phyloP scores from a whole-genome alignment of 1,140 invertebrate species.

The Centruroides sculpturatus region DNA sequence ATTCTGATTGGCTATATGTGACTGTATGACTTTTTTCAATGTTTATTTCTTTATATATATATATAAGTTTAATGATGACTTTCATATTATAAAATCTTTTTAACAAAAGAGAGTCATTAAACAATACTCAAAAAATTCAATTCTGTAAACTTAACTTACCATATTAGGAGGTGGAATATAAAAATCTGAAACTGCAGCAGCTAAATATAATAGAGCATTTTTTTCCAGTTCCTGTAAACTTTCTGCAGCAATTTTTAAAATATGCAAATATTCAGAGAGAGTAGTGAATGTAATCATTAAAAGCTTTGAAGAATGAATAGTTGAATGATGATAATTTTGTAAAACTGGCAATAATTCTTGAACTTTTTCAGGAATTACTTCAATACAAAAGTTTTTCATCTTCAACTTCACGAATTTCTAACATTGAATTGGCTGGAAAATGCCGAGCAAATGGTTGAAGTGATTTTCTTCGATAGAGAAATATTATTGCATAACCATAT shows the following conservation, averaged over 20 bases:
- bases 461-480: conserved; percentile 51
- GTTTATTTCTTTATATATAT: no score
- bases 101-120: no score
- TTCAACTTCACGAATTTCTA: conserved; percentile 39
- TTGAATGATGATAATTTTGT: conserved; percentile 52
- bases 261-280: conserved; percentile 85
- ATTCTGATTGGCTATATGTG: no score
- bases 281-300: conserved; percentile 64
- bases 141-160: conserved; percentile 39
- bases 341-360: conserved; percentile 49
- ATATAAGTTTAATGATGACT: no score
- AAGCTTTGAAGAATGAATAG: conserved; percentile 28
- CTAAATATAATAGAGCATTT: conserved; percentile 72
- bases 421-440: conserved; percentile 57
- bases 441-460: conserved; percentile 78
- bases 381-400: not conserved
- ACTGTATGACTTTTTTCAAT: no score
- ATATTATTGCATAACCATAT: conserved; percentile 43
- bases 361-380: conserved; percentile 50
- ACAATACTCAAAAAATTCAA: no score
- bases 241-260: conserved; percentile 63
- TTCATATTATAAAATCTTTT: no score
- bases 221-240: conserved; percentile 48
- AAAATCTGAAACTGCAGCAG: conserved; percentile 97
- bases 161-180: conserved; percentile 86